These are phyloP conservation scores for Leptobrachium leishanense DNA, from an alignment of 2,113 vertebrate species.

Conservation along the genomic window DNA sequence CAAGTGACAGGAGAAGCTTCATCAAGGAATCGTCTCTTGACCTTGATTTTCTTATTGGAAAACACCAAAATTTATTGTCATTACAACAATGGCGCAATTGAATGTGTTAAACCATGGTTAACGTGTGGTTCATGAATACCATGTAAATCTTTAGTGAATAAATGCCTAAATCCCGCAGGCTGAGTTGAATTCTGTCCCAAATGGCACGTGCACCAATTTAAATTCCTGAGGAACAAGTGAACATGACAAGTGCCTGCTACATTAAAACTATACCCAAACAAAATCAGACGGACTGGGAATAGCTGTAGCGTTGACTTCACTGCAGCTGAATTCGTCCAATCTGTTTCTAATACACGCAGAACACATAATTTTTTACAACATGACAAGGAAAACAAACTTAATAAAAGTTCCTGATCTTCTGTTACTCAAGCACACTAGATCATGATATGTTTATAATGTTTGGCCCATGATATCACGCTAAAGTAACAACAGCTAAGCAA, in stretches of 20 bases:
- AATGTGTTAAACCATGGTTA: no score
- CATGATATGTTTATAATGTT: slow-evolving; percentile 82
- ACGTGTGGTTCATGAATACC: no score
- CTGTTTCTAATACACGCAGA: slow-evolving; percentile 91
- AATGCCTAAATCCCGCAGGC: background rate
- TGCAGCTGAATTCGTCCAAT: slow-evolving; percentile 89
- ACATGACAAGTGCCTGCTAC: slow-evolving; percentile 86
- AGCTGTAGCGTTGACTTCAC: slow-evolving; percentile 87
- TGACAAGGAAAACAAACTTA: slow-evolving; percentile 91
- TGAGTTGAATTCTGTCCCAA: background rate
- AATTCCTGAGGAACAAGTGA: slow-evolving; percentile 71
- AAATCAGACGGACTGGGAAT: slow-evolving; percentile 77
- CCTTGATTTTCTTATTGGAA: no score
- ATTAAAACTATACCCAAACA: slow-evolving; percentile 78
- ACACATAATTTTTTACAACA: slow-evolving; percentile 92
- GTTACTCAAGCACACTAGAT: slow-evolving; percentile 72
- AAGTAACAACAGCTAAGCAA: slow-evolving; percentile 70
- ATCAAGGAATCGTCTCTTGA: no score
- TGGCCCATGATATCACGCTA: slow-evolving; percentile 83
- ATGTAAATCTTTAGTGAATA: background rate
- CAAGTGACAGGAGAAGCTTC: no score
- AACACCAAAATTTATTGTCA: no score
- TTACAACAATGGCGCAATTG: no score
- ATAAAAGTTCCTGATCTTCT: slow-evolving; percentile 78
- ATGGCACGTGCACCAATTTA: background rate